Evolutionary conservation across 2,888 invertebrate species (phyloP), one percentile per base, ranked within the genome.

Genomic region (Aphidoletes aphidimyza): DNA sequence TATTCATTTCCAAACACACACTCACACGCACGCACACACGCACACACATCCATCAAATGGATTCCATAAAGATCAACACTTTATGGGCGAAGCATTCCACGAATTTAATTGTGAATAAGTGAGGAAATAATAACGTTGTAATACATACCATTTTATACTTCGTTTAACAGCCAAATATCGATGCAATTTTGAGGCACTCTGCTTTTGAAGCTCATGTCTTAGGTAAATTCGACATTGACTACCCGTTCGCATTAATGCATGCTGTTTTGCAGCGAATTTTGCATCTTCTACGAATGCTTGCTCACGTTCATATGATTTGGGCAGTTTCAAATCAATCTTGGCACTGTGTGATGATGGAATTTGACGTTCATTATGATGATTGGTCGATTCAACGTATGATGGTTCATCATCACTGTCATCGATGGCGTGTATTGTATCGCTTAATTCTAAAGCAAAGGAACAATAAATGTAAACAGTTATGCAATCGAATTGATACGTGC

Each of bases 381-480:
- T 22, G 5, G 9, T 19, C 22, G 37, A 37, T 22, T 37, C 81
- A 22, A 69, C 14, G 30, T 14, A 69, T 30, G n/a, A n/a, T n/a
- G 37, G 81, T n/a, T 81, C 81, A 8, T 81, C 81, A 81, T 81
- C 81, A 37, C 81, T 81, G 81, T 81, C 81, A 81, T 81, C 81
- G 8, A 81, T 81, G n/a, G 37, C 37, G 6, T 81, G 81, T 3
- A 81, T 30, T 30, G n/a, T n/a, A n/a, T 69, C 37, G 22, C 36
- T 81, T 0, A 9, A 36, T n/a, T 81, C 81, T 37, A 54, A 54
- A 54, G 17, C 17, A 47, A 47, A 11, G 17, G 17, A 17, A 47
- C 47, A 14, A 36, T 19, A 5, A 36, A 78, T 8, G 9, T 36
- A 2, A 69, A 2, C 59, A 30, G 26, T 26, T 11, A 30, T 26